phyloP scores from a whole-genome alignment of 1,140 invertebrate species.

The Carposina sasakii region DNA sequence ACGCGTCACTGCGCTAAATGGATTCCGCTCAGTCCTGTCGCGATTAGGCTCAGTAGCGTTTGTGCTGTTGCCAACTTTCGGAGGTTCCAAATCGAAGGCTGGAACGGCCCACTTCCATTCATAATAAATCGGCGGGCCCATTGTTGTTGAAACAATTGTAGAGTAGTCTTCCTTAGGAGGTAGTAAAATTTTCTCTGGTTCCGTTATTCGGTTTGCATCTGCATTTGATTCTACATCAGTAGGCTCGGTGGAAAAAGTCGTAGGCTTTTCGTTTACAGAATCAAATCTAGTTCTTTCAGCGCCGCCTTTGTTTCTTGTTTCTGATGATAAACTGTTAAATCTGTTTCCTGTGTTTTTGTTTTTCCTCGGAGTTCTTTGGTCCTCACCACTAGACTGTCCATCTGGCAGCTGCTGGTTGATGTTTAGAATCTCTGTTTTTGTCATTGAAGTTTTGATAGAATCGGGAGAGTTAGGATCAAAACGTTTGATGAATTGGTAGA shows the following conservation, averaged over 20 bases:
- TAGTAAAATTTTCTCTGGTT: slow-evolving; percentile 38
- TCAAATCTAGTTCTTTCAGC: slow-evolving; percentile 38
- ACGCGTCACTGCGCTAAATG: slow-evolving; percentile 39
- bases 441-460: slow-evolving; percentile 51
- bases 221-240: slow-evolving; percentile 7
- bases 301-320: slow-evolving; percentile 39
- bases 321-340: slow-evolving; percentile 39
- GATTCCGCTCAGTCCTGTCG: slow-evolving; percentile 32
- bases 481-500: slow-evolving; percentile 63
- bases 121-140: slow-evolving; percentile 75
- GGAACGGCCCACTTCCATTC: slow-evolving; percentile 78
- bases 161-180: slow-evolving; percentile 57
- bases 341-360: slow-evolving; percentile 48
- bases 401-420: slow-evolving; percentile 53
- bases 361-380: slow-evolving; percentile 48
- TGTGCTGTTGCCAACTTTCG: slow-evolving; percentile 46
- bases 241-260: slow-evolving; percentile 13
- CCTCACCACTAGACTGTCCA: slow-evolving; percentile 51
- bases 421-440: slow-evolving; percentile 51
- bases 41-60: slow-evolving; percentile 24
- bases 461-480: slow-evolving; percentile 62
- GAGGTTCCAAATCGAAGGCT: slow-evolving; percentile 72
- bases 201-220: slow-evolving; percentile 23
- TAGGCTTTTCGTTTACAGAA: slow-evolving; percentile 43
- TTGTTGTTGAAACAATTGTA: slow-evolving; percentile 63